Conservation (phyloP, 2,113 vertebrate genomes). For the Catharus fuscescens region DNA sequence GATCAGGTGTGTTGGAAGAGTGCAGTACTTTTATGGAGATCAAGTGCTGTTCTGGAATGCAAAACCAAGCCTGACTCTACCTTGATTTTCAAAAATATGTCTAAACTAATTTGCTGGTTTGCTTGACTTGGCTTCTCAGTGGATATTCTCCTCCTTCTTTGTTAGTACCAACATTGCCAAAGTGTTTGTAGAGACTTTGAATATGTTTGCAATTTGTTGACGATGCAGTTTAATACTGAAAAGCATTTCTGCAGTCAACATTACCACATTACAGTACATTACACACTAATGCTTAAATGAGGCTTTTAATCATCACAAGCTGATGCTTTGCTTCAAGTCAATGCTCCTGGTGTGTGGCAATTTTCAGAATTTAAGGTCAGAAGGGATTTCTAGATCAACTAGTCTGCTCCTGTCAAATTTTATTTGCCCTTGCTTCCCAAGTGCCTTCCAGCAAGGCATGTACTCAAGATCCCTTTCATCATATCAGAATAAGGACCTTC, state of each 20-base stretch:
- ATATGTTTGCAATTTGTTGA: background rate
- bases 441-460: background rate
- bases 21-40: background rate
- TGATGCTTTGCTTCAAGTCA: background rate
- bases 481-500: background rate
- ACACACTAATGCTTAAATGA: background rate
- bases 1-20: background rate
- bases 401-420: background rate
- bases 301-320: background rate
- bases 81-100: background rate
- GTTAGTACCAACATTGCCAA: background rate
- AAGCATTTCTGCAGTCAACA: conserved; percentile 2
- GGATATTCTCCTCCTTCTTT: background rate
- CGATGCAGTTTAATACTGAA: background rate
- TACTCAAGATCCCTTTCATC: background rate
- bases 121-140: background rate
- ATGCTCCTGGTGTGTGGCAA: background rate
- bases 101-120: background rate
- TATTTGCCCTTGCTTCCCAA: background rate
- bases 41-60: background rate
- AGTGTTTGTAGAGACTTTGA: background rate
- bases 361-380: conserved; percentile 8
- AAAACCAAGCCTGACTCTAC: background rate
- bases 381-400: background rate
- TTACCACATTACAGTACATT: background rate